Evolutionary conservation across 2,113 vertebrate genomes (phyloP).

Genomic region (Gallinago jamesoni): DNA sequence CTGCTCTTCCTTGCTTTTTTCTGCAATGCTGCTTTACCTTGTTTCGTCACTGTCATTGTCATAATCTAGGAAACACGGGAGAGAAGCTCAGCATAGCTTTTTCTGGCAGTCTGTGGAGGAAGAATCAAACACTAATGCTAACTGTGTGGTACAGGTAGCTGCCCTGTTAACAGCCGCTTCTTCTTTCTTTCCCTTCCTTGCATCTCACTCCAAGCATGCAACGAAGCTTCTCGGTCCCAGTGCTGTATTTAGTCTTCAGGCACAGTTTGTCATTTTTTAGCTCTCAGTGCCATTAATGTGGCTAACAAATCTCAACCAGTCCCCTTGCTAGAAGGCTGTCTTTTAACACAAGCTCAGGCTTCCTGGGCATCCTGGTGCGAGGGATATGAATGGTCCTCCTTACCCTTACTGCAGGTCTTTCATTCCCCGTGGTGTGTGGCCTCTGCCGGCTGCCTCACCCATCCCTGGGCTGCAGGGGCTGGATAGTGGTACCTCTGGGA

Average conservation of each 20-base stretch:
- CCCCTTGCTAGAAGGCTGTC: background rate
- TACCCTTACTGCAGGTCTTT: conserved; percentile 49
- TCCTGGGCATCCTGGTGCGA: background rate
- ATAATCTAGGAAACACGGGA: background rate
- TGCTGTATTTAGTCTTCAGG: conserved; percentile 10
- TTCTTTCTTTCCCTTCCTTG: background rate
- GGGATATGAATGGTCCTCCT: background rate
- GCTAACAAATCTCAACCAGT: conserved; percentile 18
- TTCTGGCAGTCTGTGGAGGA: background rate
- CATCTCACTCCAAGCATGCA: background rate
- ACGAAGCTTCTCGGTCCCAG: background rate
- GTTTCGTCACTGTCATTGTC: background rate
- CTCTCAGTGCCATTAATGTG: background rate
- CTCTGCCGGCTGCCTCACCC: conserved; percentile 65
- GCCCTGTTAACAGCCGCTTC: background rate
- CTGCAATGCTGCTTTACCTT: background rate
- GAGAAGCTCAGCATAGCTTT: background rate
- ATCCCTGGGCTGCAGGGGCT: conserved; percentile 35
- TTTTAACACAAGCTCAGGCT: conserved; percentile 15
- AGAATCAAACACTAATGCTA: background rate
- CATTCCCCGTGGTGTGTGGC: conserved; percentile 49
- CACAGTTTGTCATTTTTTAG: conserved; percentile 5
- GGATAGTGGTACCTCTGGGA: background rate
- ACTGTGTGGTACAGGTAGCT: background rate
- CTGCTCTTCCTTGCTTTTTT: background rate